A percentile compares a stretch with the other conserved stretches of the same genome.
These are phyloP conservation scores for Sycophaga agraensis DNA, from an alignment of 1,140 invertebrate genomes.

Conservation along the genomic window DNA sequence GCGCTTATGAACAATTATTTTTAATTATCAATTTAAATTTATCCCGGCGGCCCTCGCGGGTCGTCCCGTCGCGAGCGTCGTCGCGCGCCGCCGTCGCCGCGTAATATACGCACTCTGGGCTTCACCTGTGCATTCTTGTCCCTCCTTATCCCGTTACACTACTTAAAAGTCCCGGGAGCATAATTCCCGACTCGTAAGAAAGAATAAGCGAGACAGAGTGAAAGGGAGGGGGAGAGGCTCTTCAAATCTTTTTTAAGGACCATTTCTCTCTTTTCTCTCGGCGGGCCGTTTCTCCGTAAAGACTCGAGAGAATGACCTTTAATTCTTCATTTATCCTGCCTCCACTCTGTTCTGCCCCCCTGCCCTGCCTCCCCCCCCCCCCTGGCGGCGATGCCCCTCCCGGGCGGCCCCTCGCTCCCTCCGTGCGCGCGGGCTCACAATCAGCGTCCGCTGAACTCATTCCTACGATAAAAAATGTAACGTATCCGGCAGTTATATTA, in stretches of 20 bases:
- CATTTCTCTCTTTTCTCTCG: neutral
- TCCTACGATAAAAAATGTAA: constrained; percentile 30
- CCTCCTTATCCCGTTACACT: constrained; percentile 16
- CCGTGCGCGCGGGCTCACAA: neutral
- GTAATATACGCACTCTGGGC: constrained; percentile 1
- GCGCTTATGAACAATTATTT: constrained; percentile 17
- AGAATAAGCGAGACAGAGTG: no score
- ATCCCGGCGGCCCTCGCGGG: no score
- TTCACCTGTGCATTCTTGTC: constrained; percentile 22
- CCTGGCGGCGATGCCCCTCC: neutral
- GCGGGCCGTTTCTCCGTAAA: neutral
- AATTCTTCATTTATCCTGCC: constrained; percentile 10
- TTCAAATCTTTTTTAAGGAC: constrained; percentile 15
- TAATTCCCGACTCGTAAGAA: constrained; percentile 15
- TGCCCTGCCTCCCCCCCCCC: neutral
- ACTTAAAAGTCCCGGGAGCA: constrained; percentile 11
- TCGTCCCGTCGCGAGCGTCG: no score
- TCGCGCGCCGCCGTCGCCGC: neutral
- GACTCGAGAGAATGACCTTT: constrained; percentile 16
- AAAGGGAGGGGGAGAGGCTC: no score
- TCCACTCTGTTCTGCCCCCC: neutral
- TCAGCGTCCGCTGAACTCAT: constrained; percentile 16
- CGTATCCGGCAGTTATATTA: constrained; percentile 25
- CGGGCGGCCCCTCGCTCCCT: neutral
- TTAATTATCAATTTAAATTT: constrained; percentile 26